phyloP scores from a whole-genome alignment of 2,113 vertebrate species.

The Paraplagusia blochii region DNA sequence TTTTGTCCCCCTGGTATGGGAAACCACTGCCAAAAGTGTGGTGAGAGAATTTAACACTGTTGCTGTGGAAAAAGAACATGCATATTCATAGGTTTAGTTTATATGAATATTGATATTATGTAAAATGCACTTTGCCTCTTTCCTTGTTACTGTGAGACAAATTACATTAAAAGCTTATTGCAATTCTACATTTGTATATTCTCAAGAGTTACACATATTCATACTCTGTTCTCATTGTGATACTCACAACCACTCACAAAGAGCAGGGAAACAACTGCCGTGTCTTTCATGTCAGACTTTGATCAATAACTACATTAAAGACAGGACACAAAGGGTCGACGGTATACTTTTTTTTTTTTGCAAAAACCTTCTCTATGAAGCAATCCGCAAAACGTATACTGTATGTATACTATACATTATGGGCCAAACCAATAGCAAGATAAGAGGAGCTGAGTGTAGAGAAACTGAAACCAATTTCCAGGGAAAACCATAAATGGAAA shows the following conservation, averaged over 20 bases:
- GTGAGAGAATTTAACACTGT: constrained; percentile 1
- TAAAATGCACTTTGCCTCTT: not conserved
- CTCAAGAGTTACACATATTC: too few species aligned
- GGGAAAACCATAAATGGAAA: too few species aligned
- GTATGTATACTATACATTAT: too few species aligned
- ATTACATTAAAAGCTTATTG: not conserved
- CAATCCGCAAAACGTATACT: too few species aligned
- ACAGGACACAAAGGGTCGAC: too few species aligned
- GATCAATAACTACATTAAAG: constrained; percentile 4
- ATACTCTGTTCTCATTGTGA: too few species aligned
- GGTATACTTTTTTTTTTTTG: too few species aligned
- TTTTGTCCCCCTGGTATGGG: constrained; percentile 14
- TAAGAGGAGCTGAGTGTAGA: too few species aligned
- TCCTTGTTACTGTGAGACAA: not conserved
- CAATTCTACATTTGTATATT: not conserved
- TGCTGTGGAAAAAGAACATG: not conserved
- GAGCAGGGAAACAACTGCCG: not conserved
- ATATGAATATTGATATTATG: not conserved
- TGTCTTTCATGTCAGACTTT: constrained; percentile 8
- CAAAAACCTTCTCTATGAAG: too few species aligned
- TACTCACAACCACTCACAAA: not conserved
- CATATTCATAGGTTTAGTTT: constrained; percentile 1
- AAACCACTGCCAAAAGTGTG: constrained; percentile 3
- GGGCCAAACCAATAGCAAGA: too few species aligned
- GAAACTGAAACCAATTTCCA: too few species aligned